Evolutionary conservation across 2,888 invertebrate genomes (phyloP), one percentile per base, ranked within the genome.

Genomic region (Desoria tigrina): DNA sequence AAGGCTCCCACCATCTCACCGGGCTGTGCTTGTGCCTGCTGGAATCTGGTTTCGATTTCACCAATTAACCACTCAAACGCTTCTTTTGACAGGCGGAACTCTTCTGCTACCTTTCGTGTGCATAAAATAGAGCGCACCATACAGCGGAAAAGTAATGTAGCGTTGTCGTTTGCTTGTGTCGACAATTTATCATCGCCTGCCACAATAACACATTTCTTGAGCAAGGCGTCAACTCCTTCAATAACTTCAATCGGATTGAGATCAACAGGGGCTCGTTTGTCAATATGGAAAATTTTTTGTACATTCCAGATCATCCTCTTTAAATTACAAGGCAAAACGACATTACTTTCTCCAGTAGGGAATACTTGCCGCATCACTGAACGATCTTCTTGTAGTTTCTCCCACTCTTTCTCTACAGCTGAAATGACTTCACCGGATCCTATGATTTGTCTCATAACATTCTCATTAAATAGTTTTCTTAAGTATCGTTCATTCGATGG

Each of bases 1-100:
- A 99, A 82, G 0, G 99, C 97, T n/a, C 99, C 99, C 1, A 99
- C 98, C 99, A 99, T 99, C 82, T 99, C 99, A 63, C 99, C 99
- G 0, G 99, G 98, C 71, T 84, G 83, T 9, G 81, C 84, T 83
- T 94, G 96, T 0, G 98, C 95, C 81, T 98, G 97, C 79, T 96
- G 94, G 85, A 99, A 99, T 77, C 97, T 84, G 0, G 95, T 94
- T 81, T 99, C 98, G 61, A 99, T 95, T 87, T 99, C 99, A 81
- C 99, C 99, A 74, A 99, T 90, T 75, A 99, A 86, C 99, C 99
- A 99, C 78, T 99, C 98, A 80, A 99, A 99, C 0, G 99, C 98
- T 81, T 98, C 98, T 28, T 88, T 86, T 9, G 94, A 94, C 16
- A 99, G 83, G 63, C 96, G 86, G 79, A 95, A 94, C 78, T 95